Percentiles rank a stretch among this genome's conserved stretches.
Conservation (phyloP, 2,113 vertebrate species). For the Gavia stellata region DNA sequence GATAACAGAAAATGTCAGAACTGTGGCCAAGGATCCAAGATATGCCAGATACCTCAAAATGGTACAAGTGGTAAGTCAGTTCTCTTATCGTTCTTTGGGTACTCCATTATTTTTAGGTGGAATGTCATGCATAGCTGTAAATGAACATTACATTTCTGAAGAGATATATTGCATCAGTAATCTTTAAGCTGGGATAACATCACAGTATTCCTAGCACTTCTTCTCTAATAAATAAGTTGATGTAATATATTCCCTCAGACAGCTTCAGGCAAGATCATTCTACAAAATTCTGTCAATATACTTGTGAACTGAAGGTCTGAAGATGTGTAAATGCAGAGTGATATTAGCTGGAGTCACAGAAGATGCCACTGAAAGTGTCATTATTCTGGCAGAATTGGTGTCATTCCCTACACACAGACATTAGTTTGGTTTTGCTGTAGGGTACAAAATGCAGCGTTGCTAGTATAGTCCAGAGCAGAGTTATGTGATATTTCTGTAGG, state of each 20-base stretch:
- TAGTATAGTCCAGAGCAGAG: neutral
- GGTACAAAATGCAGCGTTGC: neutral
- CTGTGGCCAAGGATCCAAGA: constrained; percentile 92
- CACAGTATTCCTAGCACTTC: neutral
- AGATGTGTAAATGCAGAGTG: neutral
- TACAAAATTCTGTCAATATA: neutral
- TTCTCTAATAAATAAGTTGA: neutral
- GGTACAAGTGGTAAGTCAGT: constrained; percentile 92
- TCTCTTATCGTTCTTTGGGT: neutral
- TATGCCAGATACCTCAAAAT: constrained; percentile 97
- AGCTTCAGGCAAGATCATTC: neutral
- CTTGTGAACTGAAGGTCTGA: neutral
- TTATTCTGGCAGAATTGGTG: neutral
- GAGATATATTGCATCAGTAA: neutral
- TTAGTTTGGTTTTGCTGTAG: neutral
- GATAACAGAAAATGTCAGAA: constrained; percentile 76
- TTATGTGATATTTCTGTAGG: neutral
- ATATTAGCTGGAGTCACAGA: neutral
- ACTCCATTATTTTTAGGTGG: neutral
- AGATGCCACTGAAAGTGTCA: neutral
- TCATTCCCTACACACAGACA: neutral
- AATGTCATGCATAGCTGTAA: neutral
- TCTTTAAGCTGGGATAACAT: neutral
- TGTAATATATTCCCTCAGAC: neutral
- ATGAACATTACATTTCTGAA: neutral